phyloP scores from a whole-genome alignment of 2,888 invertebrate species.

The Balanococcus diminutus region DNA sequence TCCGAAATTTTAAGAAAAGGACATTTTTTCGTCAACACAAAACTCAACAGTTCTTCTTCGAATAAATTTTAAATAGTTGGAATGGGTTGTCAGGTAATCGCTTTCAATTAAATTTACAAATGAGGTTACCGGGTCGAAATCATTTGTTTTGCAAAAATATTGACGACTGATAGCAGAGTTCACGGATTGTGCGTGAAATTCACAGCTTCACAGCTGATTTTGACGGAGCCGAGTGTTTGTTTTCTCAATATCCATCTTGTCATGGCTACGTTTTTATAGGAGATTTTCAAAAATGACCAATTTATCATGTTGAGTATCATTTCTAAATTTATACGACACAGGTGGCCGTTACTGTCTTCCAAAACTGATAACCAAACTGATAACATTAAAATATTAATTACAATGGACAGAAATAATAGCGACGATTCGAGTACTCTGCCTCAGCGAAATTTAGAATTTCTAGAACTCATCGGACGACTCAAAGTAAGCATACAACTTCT shows the following conservation, averaged over 20 bases:
- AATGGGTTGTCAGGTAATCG: neutral
- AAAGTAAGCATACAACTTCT: constrained; percentile 65
- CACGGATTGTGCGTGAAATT: neutral
- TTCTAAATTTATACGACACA: neutral
- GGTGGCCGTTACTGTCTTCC: constrained; percentile 16
- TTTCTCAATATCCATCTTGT: neutral
- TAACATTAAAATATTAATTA: neutral
- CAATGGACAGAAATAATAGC: neutral
- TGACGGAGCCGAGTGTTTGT: neutral
- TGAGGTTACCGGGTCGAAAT: neutral
- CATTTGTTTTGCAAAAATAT: neutral
- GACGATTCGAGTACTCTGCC: neutral
- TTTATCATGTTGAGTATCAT: neutral
- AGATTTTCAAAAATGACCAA: neutral
- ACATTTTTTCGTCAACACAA: no score
- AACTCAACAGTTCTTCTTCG: no score
- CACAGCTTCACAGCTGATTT: neutral
- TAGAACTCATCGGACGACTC: constrained; percentile 73
- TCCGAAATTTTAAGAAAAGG: no score
- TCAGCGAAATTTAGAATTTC: constrained; percentile 68
- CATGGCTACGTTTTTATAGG: constrained; percentile 29
- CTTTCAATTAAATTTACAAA: neutral
- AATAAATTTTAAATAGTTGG: no score
- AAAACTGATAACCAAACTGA: no score
- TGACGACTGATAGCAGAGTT: neutral